A percentile compares a stretch with the other conserved stretches of the same genome.
phyloP scores from a whole-genome alignment of 2,888 invertebrate species.

The Stenichneumon culpator region DNA sequence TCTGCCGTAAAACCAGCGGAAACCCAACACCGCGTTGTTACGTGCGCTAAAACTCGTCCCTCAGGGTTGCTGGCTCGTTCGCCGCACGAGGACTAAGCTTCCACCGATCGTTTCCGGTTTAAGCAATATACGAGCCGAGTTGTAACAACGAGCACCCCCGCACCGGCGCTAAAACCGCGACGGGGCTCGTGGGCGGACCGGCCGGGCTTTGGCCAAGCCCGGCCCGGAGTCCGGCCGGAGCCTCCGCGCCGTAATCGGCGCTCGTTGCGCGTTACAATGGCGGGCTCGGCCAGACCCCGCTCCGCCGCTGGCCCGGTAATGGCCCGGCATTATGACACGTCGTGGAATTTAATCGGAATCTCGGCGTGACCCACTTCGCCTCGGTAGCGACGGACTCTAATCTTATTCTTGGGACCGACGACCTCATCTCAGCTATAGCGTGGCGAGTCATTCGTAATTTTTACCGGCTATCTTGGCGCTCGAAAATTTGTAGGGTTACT shows the following conservation, averaged over 20 bases:
- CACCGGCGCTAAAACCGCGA: not conserved
- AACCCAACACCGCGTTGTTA: not conserved
- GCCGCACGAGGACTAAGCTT: constrained; percentile 26
- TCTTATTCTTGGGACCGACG: constrained; percentile 4
- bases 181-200: constrained; percentile 2
- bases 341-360: constrained; percentile 71
- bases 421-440: not conserved
- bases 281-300: constrained; percentile 25
- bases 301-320: constrained; percentile 51
- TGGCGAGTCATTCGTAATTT: constrained; percentile 10
- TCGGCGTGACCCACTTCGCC: constrained; percentile 63
- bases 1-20: not conserved
- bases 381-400: not conserved
- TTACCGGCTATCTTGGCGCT: not conserved
- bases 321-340: constrained; percentile 68
- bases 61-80: constrained; percentile 6
- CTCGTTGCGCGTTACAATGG: constrained; percentile 68
- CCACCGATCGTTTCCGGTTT: constrained; percentile 57
- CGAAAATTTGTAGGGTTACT: not conserved
- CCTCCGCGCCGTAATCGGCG: constrained; percentile 60
- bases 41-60: not conserved
- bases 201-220: constrained; percentile 44
- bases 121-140: constrained; percentile 44
- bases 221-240: constrained; percentile 33
- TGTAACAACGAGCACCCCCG: not conserved